Evolutionary conservation across 2,888 invertebrate species (phyloP).

Genomic region (Drosophila sordidula): DNA sequence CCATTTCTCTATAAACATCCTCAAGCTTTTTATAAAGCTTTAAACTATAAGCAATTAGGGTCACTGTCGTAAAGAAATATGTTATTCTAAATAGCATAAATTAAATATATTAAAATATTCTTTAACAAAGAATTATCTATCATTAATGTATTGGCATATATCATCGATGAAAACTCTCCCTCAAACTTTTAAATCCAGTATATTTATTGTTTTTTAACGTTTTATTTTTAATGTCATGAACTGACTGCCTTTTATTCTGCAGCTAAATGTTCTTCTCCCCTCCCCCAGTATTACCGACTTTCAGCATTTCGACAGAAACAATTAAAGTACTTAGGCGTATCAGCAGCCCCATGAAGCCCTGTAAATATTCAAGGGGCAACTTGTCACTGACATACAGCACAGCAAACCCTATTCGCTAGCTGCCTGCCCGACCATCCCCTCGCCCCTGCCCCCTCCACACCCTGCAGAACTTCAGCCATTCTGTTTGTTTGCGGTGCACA

Average conservation of each 20-base stretch:
- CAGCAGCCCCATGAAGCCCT: constrained; percentile 35
- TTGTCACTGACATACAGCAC: constrained; percentile 59
- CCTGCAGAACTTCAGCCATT: constrained; percentile 40
- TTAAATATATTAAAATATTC: no score
- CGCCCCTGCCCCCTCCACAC: neutral
- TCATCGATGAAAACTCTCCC: no score
- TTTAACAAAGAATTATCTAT: no score
- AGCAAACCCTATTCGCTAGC: constrained; percentile 2
- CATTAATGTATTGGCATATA: no score
- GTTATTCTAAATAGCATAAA: no score
- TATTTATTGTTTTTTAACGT: no score
- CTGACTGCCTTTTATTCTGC: neutral
- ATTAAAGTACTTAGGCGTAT: constrained; percentile 69
- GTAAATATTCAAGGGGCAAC: constrained; percentile 68
- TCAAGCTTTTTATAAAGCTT: no score
- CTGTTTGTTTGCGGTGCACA: constrained; percentile 80
- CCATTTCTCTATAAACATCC: no score
- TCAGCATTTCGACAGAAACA: constrained; percentile 58
- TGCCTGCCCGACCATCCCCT: neutral
- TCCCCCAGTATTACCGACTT: neutral
- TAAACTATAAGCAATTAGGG: no score
- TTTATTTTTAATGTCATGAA: neutral
- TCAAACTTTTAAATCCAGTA: no score
- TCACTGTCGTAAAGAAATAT: no score
- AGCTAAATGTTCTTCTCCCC: neutral